These are phyloP conservation scores for Masticophis lateralis DNA, from an alignment of 2,797 vertebrate species.

Conservation along the genomic window DNA sequence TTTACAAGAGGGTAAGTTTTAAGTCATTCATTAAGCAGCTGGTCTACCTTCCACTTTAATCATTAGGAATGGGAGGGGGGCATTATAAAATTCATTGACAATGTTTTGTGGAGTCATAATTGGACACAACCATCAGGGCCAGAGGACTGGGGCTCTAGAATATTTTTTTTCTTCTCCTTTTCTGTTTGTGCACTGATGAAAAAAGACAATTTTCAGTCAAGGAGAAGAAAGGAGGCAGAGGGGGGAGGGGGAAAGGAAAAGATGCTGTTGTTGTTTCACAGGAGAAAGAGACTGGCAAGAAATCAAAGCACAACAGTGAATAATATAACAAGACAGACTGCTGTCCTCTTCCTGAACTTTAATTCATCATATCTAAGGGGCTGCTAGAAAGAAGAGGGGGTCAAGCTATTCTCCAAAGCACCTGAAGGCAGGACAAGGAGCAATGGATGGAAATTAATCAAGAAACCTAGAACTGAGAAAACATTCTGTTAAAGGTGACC, in stretches of 20 bases:
- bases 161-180: background rate
- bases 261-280: background rate
- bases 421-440: background rate
- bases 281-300: background rate
- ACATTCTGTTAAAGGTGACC: background rate
- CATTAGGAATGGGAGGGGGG: background rate
- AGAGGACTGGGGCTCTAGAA: background rate
- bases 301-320: background rate
- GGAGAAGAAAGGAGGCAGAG: background rate
- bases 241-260: background rate
- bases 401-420: background rate
- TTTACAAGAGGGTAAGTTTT: background rate
- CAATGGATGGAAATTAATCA: background rate
- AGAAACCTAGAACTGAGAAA: background rate
- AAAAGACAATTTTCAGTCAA: background rate
- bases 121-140: background rate
- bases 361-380: background rate
- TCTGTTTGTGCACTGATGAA: background rate
- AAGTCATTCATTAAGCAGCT: background rate
- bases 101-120: background rate
- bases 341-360: background rate
- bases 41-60: background rate
- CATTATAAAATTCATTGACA: background rate
- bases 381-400: background rate
- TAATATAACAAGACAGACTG: background rate